Evolutionary conservation across 2,888 invertebrate genomes (phyloP), one percentile per base, ranked within the genome.

Genomic region (Zygothrica quintamaculata): DNA sequence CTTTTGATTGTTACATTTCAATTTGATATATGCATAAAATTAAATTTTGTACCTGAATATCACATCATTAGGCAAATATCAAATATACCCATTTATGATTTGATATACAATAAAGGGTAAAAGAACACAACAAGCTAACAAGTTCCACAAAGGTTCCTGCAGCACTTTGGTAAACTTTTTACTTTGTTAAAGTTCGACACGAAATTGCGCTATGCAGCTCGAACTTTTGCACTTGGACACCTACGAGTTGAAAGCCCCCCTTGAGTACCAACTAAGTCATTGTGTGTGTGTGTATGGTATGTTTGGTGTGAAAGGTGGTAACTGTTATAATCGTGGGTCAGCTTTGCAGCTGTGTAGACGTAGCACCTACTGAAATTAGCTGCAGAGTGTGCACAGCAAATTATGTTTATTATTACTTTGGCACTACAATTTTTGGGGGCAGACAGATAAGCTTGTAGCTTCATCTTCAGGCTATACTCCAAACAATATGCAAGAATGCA

Each of bases 381-480:
- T 67, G 40, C 44, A 64, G 43, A 77, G 61, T 77, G 69, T 69
- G 65, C 69, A 50, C 60, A 55, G 81, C 75, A 81, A 79, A 88
- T 88, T 85, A 88, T 88, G 84, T 78, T 87, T 86, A 87, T 84
- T 84, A 82, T 80, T 77, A 82, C 82, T 78, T 74, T 80, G 69
- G 82, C 79, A 77, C 82, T 71, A 77, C 81, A 85, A 75, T 72
- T 72, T 56, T 72, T 56, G 57, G 61, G 57, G 57, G 37, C 46
- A 37, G 16, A 37, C 50, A 13, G 16, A 34, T n/a, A 25, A 50
- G 36, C 56, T 67, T 31, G 34, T 25, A 48, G 4, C 47, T 12
- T 13, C 9, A 16, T n/a, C 5, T 8, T 4, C 0, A 1, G 37
- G 2, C 26, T 12, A 9, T 9, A 25, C 44, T 6, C 31, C 29